Conservation (phyloP, 37 sponge, comb jelly and placozoan species). For the Haliclona indistincta region DNA sequence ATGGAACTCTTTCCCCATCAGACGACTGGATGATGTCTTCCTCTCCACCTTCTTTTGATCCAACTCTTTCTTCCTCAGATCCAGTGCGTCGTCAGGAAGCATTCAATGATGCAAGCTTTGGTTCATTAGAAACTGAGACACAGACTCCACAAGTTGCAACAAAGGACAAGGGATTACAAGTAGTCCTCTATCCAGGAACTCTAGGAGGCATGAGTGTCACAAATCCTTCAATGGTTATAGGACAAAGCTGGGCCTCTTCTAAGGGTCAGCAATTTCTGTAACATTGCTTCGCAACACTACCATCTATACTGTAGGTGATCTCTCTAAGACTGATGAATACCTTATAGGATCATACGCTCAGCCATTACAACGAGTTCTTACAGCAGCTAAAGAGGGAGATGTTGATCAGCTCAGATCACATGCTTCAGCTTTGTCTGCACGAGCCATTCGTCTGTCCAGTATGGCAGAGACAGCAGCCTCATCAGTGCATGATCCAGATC, state of each 20-base stretch:
- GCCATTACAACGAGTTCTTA: constrained; percentile 49
- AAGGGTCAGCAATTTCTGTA: no score
- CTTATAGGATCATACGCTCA: constrained; percentile 24
- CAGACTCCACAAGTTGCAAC: constrained; percentile 37
- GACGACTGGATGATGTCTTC: constrained; percentile 6
- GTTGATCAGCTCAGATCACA: constrained; percentile 6
- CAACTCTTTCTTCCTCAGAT: constrained; percentile 12
- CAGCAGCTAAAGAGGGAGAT: constrained; percentile 62
- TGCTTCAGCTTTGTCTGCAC: constrained; percentile 19
- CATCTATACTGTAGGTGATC: background rate
- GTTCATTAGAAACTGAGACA: constrained; percentile 40
- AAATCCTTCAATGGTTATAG: background rate
- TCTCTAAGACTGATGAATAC: background rate
- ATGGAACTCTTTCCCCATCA: constrained; percentile 10
- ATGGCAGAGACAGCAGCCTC: constrained; percentile 41
- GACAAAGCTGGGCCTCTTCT: no score
- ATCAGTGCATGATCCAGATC: constrained; percentile 13
- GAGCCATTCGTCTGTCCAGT: constrained; percentile 24
- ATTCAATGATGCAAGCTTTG: constrained; percentile 14
- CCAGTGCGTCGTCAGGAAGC: constrained; percentile 1
- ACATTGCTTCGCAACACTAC: no score
- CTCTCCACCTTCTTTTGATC: background rate
- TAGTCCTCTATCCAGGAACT: background rate
- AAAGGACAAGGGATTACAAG: constrained; percentile 33
- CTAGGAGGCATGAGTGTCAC: background rate